Base-by-base conservation (phyloP, 2,113 vertebrate species). In the Furnarius figulus region DNA sequence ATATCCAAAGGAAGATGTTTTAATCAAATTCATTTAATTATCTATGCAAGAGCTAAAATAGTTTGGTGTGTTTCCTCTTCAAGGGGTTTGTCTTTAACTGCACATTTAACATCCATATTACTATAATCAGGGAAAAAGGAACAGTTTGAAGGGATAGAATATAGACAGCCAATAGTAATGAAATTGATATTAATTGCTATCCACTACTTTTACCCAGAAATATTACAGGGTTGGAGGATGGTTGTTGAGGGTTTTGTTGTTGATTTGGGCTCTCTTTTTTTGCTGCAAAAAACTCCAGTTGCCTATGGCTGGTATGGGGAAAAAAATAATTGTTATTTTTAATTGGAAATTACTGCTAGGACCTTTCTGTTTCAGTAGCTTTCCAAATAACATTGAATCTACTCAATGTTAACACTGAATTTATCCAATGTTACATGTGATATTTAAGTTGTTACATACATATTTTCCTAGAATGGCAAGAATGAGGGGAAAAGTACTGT, bases 1-100 rank as follows among this genome's bases (percentile, higher is more conserved):
- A 72, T 71, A 93, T 30, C 59, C 63, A 92, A 68, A 93, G 58
- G 50, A 71, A 72, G 35, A 52, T 39, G 13, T 46, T 91, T 77
- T 71, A 90, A 73, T 33, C 46, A 91, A 91, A 86, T 73, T 25
- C 56, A 61, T 90, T 86, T 70, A 61, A 61, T 78, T 39, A 81
- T 70, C 61, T 39, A 27, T 20, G 22, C 20, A 72, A 65, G 10
- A 89, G 25, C 61, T 74, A 39, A 89, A 93, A 56, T 4, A 74
- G 40, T 68, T 68, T 2, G 8, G 42, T 37, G 24, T 25, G 31
- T 92, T 92, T 58, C 62, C 49, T 44, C 12, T 72, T 90, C 37
- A 56, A 72, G 75, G 79, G 28, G 33, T 50, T 85, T 75, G 40
- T 52, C 25, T 85, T 78, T 23, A 91, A 58, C 31, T n/a, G 67